phyloP scores from a whole-genome alignment of 2,797 vertebrate genomes.

The Lepilemur ruficaudatus region DNA sequence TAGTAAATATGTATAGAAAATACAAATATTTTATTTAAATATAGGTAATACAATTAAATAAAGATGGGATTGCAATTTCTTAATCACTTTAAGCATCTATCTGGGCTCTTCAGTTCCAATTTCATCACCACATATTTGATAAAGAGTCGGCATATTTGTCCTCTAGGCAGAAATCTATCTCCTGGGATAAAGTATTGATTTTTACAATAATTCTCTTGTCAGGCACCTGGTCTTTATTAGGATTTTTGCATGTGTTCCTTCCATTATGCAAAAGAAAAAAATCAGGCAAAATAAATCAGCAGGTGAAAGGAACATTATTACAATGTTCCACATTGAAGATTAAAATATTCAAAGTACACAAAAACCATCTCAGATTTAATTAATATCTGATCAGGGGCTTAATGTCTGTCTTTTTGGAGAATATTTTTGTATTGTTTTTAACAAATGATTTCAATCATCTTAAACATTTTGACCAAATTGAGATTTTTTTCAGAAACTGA shows the following conservation, averaged over 20 bases:
- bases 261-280: not conserved
- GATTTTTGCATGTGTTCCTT: not conserved
- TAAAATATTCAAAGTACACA: constrained; percentile 44
- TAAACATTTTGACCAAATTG: not conserved
- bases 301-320: constrained; percentile 24
- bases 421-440: not conserved
- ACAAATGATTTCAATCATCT: not conserved
- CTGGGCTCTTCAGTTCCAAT: not conserved
- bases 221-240: not conserved
- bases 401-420: not conserved
- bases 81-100: not conserved
- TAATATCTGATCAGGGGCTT: constrained; percentile 34
- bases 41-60: not conserved
- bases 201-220: not conserved
- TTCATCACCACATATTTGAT: not conserved
- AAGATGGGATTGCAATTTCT: not conserved
- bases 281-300: not conserved
- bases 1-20: not conserved
- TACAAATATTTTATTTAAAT: not conserved
- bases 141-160: not conserved
- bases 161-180: not conserved
- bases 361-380: constrained; percentile 20
- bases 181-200: not conserved
- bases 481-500: constrained; percentile 24
- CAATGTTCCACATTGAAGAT: constrained; percentile 13